phyloP scores from a whole-genome alignment of 2,888 invertebrate species.

The Drosophila suboccidentalis region DNA sequence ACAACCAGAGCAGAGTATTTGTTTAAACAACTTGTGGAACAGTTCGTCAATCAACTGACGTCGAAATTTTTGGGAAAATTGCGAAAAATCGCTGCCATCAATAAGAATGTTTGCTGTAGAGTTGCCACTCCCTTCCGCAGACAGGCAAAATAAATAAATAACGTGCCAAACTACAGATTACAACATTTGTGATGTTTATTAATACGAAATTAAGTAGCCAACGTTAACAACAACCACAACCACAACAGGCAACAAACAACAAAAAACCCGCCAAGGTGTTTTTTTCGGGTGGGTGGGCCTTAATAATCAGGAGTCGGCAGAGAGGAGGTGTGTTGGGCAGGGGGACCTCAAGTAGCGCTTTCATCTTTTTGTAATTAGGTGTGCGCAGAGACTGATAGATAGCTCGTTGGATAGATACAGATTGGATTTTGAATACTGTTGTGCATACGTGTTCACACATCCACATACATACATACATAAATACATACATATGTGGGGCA shows the following conservation, averaged over 20 bases:
- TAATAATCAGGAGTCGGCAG: slow-evolving; percentile 1
- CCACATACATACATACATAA: background rate
- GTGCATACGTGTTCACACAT: slow-evolving; percentile 17
- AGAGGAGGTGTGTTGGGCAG: slow-evolving; percentile 1
- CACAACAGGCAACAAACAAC: slow-evolving; percentile 41
- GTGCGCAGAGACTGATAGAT: slow-evolving; percentile 74
- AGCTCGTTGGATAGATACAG: slow-evolving; percentile 61
- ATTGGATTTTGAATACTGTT: slow-evolving; percentile 56
- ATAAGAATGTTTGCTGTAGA: slow-evolving; percentile 55
- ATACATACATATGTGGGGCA: slow-evolving; percentile 44
- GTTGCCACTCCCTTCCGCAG: slow-evolving; percentile 15
- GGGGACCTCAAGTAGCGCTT: slow-evolving; percentile 70
- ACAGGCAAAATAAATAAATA: slow-evolving; percentile 73
- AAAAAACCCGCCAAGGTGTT: slow-evolving; percentile 57
- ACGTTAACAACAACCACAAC: slow-evolving; percentile 49
- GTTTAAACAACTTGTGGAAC: slow-evolving; percentile 67
- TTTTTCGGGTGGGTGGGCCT: slow-evolving; percentile 57
- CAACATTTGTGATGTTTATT: slow-evolving; percentile 80
- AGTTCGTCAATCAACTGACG: slow-evolving; percentile 73
- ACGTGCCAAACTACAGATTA: slow-evolving; percentile 76
- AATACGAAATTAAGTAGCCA: slow-evolving; percentile 78
- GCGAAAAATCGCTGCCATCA: slow-evolving; percentile 68
- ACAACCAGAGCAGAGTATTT: slow-evolving; percentile 36
- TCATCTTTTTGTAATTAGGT: slow-evolving; percentile 81
- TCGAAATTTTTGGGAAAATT: slow-evolving; percentile 40